Conservation (phyloP, 35 echinoderm and acorn worm genomes). For the Diadema setosum region DNA sequence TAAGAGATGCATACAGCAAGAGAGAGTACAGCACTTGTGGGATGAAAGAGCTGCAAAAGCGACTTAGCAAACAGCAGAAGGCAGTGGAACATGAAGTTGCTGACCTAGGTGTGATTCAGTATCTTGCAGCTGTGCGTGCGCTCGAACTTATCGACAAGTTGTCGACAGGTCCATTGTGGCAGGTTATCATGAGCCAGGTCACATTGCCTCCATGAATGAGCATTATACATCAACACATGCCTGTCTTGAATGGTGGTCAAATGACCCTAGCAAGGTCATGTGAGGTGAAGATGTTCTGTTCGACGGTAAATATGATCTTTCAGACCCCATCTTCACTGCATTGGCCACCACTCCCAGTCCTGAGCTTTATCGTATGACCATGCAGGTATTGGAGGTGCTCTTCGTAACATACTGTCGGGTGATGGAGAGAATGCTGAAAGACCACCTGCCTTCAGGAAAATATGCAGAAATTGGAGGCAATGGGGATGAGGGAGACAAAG, state of each 20-base stretch:
- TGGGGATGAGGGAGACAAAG: too few relatives aligned
- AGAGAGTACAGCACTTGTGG: neutral
- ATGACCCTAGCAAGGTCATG: conserved; percentile 13
- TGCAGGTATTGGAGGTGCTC: neutral
- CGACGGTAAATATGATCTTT: too few relatives aligned
- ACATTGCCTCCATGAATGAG: conserved; percentile 39
- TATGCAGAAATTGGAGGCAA: neutral
- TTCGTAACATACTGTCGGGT: neutral
- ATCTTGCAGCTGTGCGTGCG: conserved; percentile 10
- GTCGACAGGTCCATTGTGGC: conserved; percentile 59
- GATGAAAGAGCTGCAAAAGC: neutral
- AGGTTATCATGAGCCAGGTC: conserved; percentile 2
- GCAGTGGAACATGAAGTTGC: conserved; percentile 20
- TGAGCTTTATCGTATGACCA: neutral
- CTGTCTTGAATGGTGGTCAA: conserved; percentile 32
- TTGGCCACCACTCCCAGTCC: neutral
- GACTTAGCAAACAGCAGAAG: neutral
- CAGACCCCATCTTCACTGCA: neutral
- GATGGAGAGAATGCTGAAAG: neutral
- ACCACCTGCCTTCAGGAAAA: neutral
- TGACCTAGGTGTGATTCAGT: conserved; percentile 23
- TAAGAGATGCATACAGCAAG: neutral
- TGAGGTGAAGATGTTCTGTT: neutral
- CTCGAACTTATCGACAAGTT: conserved; percentile 58
- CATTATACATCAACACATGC: neutral